Conservation (phyloP, 2,888 invertebrate genomes). For the Tromatobia lineatoria region DNA sequence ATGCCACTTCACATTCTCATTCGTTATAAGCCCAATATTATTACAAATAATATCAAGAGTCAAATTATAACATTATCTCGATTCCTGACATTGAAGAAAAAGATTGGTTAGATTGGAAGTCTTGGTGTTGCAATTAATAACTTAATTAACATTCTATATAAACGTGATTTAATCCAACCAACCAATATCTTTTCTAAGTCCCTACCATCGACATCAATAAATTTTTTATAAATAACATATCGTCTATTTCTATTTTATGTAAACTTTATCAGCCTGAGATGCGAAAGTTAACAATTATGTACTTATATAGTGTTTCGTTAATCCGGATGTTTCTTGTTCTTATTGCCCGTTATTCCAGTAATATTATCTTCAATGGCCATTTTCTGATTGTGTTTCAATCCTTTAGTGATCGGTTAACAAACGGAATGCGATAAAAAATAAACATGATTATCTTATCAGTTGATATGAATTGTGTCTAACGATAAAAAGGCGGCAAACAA, state of each 20-base stretch:
- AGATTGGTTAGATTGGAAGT: too few species aligned
- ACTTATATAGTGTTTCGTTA: background rate
- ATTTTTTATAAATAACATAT: slow-evolving; percentile 23
- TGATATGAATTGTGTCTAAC: too few species aligned
- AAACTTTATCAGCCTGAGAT: slow-evolving; percentile 15
- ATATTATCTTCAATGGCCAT: background rate
- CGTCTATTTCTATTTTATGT: slow-evolving; percentile 21
- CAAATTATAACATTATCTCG: slow-evolving; percentile 21
- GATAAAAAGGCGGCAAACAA: too few species aligned
- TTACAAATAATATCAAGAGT: background rate
- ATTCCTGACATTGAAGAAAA: too few species aligned
- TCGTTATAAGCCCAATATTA: background rate
- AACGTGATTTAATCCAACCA: too few species aligned
- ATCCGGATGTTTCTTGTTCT: background rate
- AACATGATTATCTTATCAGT: background rate
- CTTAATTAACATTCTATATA: too few species aligned
- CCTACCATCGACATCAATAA: slow-evolving; percentile 19
- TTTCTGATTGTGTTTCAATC: background rate
- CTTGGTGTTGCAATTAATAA: too few species aligned
- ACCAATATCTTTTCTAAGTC: too few species aligned
- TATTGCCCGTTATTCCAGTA: background rate
- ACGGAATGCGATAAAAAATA: background rate
- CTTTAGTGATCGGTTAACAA: background rate
- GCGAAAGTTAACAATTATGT: slow-evolving; percentile 55
- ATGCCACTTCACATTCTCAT: background rate